Percentiles rank a stretch among this genome's conserved stretches.
Conservation (phyloP, 2,113 vertebrate species). For the Tragelaphus strepsiceros region DNA sequence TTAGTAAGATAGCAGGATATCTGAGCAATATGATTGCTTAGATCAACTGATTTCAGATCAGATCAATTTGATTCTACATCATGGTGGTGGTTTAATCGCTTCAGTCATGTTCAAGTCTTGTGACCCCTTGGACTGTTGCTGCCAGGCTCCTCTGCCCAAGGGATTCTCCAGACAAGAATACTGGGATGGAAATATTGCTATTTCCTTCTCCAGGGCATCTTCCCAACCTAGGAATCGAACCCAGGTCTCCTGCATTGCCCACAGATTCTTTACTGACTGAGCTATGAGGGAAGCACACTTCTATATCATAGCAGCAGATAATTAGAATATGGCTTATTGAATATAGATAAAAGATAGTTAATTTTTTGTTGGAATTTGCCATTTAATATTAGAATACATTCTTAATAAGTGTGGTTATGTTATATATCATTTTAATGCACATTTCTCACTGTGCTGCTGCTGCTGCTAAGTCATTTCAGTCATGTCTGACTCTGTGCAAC, state of each 20-base stretch:
- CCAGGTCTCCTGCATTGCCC: neutral
- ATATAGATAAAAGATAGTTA: neutral
- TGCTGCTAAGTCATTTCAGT: too few species aligned
- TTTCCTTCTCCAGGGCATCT: neutral
- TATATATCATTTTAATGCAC: neutral
- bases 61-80: neutral
- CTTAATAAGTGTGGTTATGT: neutral
- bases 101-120: neutral
- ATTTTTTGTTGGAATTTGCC: neutral
- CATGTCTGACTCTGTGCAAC: fast-evolving
- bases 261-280: neutral
- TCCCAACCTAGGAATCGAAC: neutral
- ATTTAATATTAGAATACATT: neutral
- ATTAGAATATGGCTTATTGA: neutral
- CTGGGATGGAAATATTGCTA: neutral
- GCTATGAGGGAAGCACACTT: neutral
- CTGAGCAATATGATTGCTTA: neutral
- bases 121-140: neutral
- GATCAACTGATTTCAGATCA: too few species aligned
- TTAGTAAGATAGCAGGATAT: neutral
- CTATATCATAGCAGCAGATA: neutral
- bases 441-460: neutral
- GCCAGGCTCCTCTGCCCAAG: neutral
- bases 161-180: neutral
- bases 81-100: neutral